These are phyloP conservation scores for Odocoileus virginianus DNA, from an alignment of 2,113 vertebrate species.

Conservation along the genomic window DNA sequence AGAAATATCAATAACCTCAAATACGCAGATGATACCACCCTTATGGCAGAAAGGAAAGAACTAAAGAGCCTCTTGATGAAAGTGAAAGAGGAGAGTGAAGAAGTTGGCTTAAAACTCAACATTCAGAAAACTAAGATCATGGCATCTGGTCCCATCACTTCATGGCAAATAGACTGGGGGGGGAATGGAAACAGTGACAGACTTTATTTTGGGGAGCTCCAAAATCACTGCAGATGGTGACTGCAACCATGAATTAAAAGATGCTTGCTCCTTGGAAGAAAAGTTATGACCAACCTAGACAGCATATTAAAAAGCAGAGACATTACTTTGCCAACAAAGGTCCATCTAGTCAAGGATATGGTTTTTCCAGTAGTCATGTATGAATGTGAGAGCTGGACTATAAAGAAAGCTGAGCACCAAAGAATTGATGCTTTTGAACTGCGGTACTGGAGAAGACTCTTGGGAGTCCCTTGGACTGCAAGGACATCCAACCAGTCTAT, in stretches of 20 bases:
- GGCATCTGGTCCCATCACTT: not conserved
- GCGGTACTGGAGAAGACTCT: not conserved
- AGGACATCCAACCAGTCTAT: not conserved
- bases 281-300: not conserved
- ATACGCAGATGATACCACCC: not conserved
- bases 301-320: not conserved
- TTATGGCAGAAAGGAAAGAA: not conserved
- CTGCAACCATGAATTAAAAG: not conserved
- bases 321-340: not conserved
- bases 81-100: not conserved
- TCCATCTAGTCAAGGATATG: not conserved
- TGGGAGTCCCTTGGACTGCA: not conserved
- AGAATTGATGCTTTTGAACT: not conserved
- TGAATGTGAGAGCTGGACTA: not conserved
- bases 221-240: not conserved
- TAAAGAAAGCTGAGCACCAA: not conserved
- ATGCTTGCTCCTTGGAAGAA: not conserved
- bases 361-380: not conserved
- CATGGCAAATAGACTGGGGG: not conserved
- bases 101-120: not conserved
- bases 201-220: not conserved
- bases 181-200: not conserved
- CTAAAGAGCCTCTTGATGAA: not conserved
- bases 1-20: not conserved
- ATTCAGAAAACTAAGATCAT: not conserved